These are phyloP conservation scores for Pelodytes ibericus DNA, from an alignment of 2,797 vertebrate species.

Conservation along the genomic window DNA sequence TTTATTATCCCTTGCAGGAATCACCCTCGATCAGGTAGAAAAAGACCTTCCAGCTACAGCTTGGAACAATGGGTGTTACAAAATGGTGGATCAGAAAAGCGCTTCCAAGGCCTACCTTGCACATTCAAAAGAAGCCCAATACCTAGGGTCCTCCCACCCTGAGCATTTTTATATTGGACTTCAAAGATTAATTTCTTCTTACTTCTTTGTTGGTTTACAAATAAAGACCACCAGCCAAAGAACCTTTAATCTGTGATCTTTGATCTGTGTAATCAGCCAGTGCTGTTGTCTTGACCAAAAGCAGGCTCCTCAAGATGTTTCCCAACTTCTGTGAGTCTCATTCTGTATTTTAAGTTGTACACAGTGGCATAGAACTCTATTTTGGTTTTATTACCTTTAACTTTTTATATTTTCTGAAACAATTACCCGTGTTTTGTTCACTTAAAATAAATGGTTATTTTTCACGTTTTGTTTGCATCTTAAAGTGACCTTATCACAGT, in stretches of 20 bases:
- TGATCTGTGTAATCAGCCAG: too few relatives aligned
- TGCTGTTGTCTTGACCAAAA: too few relatives aligned
- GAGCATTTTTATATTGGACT: neutral
- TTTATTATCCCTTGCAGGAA: conserved; percentile 70
- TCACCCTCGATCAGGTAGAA: conserved; percentile 59
- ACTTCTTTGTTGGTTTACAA: neutral
- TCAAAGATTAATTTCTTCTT: neutral
- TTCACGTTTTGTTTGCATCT: too few relatives aligned
- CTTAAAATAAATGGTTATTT: neutral
- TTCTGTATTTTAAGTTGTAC: neutral
- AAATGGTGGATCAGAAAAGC: conserved; percentile 47
- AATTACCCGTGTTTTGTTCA: neutral
- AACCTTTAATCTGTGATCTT: too few relatives aligned
- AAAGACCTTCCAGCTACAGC: conserved; percentile 57
- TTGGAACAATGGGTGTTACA: conserved; percentile 69
- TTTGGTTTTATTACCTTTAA: neutral
- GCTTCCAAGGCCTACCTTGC: conserved; percentile 71
- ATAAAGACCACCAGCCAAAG: neutral
- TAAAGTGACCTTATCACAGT: too few relatives aligned
- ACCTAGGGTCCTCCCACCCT: conserved; percentile 38
- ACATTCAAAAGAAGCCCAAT: conserved; percentile 61
- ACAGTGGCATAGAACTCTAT: neutral
- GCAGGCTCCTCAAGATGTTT: neutral
- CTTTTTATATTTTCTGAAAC: neutral
- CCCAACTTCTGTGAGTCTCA: neutral